phyloP scores from a whole-genome alignment of 2,797 vertebrate species.

The Danio albolineatus region DNA sequence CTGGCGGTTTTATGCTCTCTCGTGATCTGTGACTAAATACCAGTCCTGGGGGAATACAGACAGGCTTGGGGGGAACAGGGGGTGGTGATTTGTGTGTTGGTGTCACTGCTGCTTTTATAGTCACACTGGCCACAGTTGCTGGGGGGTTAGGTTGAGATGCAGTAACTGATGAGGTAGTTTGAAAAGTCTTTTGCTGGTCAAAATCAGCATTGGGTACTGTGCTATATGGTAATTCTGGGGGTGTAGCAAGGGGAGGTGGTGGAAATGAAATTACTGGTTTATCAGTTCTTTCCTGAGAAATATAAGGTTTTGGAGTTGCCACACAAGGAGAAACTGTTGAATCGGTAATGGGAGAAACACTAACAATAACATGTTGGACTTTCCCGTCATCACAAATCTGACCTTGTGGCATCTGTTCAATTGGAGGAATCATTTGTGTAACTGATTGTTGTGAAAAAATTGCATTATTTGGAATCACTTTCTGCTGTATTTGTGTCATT shows the following conservation, averaged over 20 bases:
- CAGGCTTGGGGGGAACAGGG: slow-evolving; percentile 94
- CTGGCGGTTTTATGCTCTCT: slow-evolving; percentile 81
- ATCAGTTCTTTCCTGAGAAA: slow-evolving; percentile 53
- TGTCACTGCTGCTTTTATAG: slow-evolving; percentile 61
- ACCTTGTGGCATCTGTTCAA: slow-evolving; percentile 68
- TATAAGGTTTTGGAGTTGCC: slow-evolving; percentile 32
- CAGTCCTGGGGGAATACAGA: slow-evolving; percentile 90
- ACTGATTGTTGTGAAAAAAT: slow-evolving; percentile 47
- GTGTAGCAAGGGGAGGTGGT: slow-evolving; percentile 65
- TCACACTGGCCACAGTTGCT: slow-evolving; percentile 57
- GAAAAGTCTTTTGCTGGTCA: slow-evolving; percentile 75
- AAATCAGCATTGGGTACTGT: slow-evolving; percentile 75
- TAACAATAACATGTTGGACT: slow-evolving; percentile 48
- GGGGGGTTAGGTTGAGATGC: slow-evolving; percentile 59
- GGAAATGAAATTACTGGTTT: slow-evolving; percentile 62
- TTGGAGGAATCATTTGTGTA: slow-evolving; percentile 72
- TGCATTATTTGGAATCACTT: neutral
- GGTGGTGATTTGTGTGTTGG: slow-evolving; percentile 85
- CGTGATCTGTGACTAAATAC: slow-evolving; percentile 89
- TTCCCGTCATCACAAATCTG: slow-evolving; percentile 67
- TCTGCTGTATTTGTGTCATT: slow-evolving; percentile 65
- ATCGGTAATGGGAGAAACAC: slow-evolving; percentile 51
- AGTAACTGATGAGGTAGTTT: slow-evolving; percentile 62
- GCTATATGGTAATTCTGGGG: slow-evolving; percentile 70
- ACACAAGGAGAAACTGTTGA: slow-evolving; percentile 41